Evolutionary conservation across 2,797 vertebrate species (phyloP).

Genomic region (Pangasius larnaudii): DNA sequence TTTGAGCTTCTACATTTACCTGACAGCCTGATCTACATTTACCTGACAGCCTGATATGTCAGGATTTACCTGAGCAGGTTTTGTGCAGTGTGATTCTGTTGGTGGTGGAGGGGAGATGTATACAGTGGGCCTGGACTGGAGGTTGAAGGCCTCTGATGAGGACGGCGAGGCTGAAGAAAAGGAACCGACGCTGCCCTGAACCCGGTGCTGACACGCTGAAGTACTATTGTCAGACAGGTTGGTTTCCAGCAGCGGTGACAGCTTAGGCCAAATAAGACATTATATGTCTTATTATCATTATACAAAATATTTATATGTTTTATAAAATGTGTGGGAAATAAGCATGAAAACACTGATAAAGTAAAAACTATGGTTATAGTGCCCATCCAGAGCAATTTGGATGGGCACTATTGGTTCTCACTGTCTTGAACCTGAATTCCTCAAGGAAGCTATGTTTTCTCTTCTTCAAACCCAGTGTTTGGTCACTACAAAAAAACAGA

Average conservation of each 20-base stretch:
- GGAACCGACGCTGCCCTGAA: constrained; percentile 58
- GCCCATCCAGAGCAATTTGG: background rate
- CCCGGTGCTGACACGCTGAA: constrained; percentile 65
- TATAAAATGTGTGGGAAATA: background rate
- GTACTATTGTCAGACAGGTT: constrained; percentile 70
- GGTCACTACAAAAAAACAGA: constrained; percentile 58
- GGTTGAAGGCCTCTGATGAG: constrained; percentile 62
- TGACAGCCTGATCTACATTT: background rate
- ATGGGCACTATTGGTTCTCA: constrained; percentile 60
- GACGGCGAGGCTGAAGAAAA: constrained; percentile 65
- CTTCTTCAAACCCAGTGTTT: constrained; percentile 48
- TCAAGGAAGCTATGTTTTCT: constrained; percentile 66
- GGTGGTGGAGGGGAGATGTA: constrained; percentile 44
- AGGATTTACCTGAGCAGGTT: background rate
- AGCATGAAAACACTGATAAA: background rate
- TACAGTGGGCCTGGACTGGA: constrained; percentile 57
- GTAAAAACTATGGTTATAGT: constrained; percentile 2
- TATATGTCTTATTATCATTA: background rate
- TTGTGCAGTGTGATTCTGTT: constrained; percentile 57
- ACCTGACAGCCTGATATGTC: background rate
- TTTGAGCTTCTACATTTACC: background rate
- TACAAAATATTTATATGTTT: constrained; percentile 2
- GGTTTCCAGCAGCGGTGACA: constrained; percentile 76
- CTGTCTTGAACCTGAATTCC: constrained; percentile 63
- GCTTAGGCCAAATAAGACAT: constrained; percentile 60